Conservation (phyloP, 1,140 invertebrate genomes). For the Wasmannia auropunctata region DNA sequence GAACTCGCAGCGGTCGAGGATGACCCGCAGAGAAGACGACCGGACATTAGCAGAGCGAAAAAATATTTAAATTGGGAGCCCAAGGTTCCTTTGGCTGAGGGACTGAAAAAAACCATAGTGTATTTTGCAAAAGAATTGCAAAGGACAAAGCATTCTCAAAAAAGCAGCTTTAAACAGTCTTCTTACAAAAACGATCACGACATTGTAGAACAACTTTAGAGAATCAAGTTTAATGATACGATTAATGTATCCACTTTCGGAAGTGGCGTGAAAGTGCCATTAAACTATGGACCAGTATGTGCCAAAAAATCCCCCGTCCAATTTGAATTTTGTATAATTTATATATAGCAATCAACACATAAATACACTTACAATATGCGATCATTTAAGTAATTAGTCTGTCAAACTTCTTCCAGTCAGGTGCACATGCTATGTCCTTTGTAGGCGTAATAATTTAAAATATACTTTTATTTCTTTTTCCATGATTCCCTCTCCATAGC, state of each 20-base stretch:
- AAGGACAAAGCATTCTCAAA: conserved; percentile 85
- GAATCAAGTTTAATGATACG: conserved; percentile 38
- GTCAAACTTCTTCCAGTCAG: not conserved
- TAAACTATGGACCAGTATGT: conserved; percentile 71
- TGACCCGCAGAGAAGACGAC: conserved; percentile 97
- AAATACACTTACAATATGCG: not conserved
- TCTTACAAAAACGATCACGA: conserved; percentile 83
- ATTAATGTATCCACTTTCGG: conserved; percentile 62
- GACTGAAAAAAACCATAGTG: conserved; percentile 94
- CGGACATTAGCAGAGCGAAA: conserved; percentile 96
- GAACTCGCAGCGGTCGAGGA: conserved; percentile 95
- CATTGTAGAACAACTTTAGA: conserved; percentile 83
- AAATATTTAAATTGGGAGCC: conserved; percentile 96
- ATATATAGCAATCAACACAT: conserved; percentile 5
- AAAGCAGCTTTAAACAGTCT: conserved; percentile 74
- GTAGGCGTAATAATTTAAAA: conserved; percentile 5
- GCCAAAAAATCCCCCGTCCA: conserved; percentile 73
- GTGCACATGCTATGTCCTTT: not conserved
- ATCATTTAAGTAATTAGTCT: not conserved
- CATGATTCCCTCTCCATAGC: not conserved
- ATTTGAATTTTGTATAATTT: conserved; percentile 66
- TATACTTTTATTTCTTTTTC: conserved; percentile 9
- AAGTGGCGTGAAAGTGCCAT: conserved; percentile 70
- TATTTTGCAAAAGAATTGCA: conserved; percentile 96
- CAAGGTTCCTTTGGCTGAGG: conserved; percentile 93